Evolutionary conservation across 1,140 invertebrate species (phyloP), one percentile per base, ranked within the genome.

Genomic region (Copidosoma floridanum): DNA sequence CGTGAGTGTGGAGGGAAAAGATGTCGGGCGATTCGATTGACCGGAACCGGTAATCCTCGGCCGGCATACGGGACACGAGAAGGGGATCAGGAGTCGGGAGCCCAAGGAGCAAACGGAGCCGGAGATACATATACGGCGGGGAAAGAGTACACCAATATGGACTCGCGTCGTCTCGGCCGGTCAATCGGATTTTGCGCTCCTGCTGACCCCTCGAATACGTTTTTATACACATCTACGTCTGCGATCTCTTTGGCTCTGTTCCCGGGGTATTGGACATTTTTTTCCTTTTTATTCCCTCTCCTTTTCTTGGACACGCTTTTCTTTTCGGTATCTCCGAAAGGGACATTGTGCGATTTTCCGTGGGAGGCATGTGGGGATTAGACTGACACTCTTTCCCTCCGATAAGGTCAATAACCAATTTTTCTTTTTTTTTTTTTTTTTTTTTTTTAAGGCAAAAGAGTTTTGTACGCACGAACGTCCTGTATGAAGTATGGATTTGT

Each of bases 191-290:
- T 79, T 77, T 61, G 56, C 64, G 18, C 43, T 5, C 11, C n/a
- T n/a, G 16, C 29, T 66, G 69, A 74, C 73, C 74, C n/a, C 69
- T 75, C 73, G 73, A 79, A 79, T 77, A 79, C 79, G 77, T 75
- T 79, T 71, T 75, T 67, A 41, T 20, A 43, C 14, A 43, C 18
- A 41, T 2, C 7, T 20, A 41, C 12, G 18, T 6, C 37, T 10
- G n/a, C 20, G 40, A 21, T 50, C 29, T 54, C 29, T 54, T 35
- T 32, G 47, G 52, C 41, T 27, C n/a, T 10, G 12, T 10, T 2
- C 27, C 56, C 10, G 21, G 29, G 51, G 54, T 61, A 61, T 54
- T 61, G 51, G 35, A 32, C 51, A 41, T 61, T 51, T 54, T 23
- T 54, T 35, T 51, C n/a, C n/a, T n/a, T n/a, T n/a, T n/a, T n/a